Evolutionary conservation across 1,140 invertebrate genomes (phyloP).

Genomic region (Matsumurasca onukii): DNA sequence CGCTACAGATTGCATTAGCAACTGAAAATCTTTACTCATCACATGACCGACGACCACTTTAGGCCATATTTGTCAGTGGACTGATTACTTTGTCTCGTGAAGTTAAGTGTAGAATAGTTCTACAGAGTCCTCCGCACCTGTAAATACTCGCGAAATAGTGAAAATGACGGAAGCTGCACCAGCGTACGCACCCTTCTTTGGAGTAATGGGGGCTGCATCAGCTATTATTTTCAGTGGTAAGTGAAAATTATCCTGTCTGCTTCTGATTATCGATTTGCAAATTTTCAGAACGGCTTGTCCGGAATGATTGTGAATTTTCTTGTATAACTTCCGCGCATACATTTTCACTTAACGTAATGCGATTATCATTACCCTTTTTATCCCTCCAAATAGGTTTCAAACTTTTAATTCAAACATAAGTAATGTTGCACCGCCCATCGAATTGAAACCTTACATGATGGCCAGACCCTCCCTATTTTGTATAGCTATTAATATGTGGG

Average conservation of each 20-base stretch:
- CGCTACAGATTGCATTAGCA: slow-evolving; percentile 38
- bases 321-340: too few relatives aligned
- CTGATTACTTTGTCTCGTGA: slow-evolving; percentile 61
- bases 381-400: too few relatives aligned
- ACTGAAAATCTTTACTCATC: slow-evolving; percentile 51
- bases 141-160: slow-evolving; percentile 54
- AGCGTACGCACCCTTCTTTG: slow-evolving; percentile 94
- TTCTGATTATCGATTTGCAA: slow-evolving; percentile 31
- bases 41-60: slow-evolving; percentile 65
- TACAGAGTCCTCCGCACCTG: slow-evolving; percentile 51
- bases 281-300: too few relatives aligned
- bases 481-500: too few relatives aligned
- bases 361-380: too few relatives aligned
- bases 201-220: slow-evolving; percentile 97
- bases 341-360: too few relatives aligned
- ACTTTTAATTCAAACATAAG: too few relatives aligned
- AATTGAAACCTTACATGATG: too few relatives aligned
- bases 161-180: slow-evolving; percentile 55
- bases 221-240: slow-evolving; percentile 98
- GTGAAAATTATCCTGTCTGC: slow-evolving; percentile 49
- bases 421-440: too few relatives aligned
- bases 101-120: slow-evolving; percentile 61
- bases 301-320: too few relatives aligned
- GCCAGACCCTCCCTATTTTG: too few relatives aligned
- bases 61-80: slow-evolving; percentile 72